Base-by-base conservation (phyloP, 2,113 vertebrate species). In the Thomomys bottae region DNA sequence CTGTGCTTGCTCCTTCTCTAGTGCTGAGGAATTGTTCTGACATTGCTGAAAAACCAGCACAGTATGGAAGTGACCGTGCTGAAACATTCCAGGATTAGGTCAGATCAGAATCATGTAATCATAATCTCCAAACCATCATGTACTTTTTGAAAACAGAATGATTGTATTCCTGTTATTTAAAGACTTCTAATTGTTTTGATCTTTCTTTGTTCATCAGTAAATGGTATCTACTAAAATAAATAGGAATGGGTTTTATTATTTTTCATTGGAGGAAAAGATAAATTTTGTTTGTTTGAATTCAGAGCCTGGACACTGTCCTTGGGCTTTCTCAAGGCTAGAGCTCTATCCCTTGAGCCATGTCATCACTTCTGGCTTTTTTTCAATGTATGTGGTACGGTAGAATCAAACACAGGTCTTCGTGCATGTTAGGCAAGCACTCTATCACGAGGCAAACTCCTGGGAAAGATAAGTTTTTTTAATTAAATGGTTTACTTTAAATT, bases 401-500 rank as follows among this genome's bases (percentile, higher is more conserved):
- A n/a, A n/a, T n/a, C n/a, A n/a, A n/a, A n/a, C n/a, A n/a, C n/a
- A n/a, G n/a, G n/a, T n/a, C n/a, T n/a, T n/a, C n/a, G n/a, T n/a
- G n/a, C n/a, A n/a, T n/a, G n/a, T n/a, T n/a, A n/a, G n/a, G n/a
- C n/a, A n/a, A n/a, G n/a, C n/a, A n/a, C n/a, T n/a, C n/a, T n/a
- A n/a, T n/a, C n/a, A n/a, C n/a, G n/a, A n/a, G n/a, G n/a, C n/a
- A n/a, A n/a, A n/a, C n/a, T n/a, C n/a, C n/a, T n/a, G n/a, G n/a
- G n/a, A n/a, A n/a, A n/a, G n/a, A n/a, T n/a, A n/a, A n/a, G n/a
- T n/a, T n/a, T n/a, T n/a, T n/a, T n/a, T n/a, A n/a, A 84, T 94
- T 84, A 90, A 90, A 68, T 79, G 59, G 23, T 38, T 9, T 45
- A 11, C 75, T 61, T 93, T 91, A 85, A 90, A 89, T 84, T 89